Conservation (phyloP, 2,888 invertebrate genomes). For the Oxyteleia sp. region DNA sequence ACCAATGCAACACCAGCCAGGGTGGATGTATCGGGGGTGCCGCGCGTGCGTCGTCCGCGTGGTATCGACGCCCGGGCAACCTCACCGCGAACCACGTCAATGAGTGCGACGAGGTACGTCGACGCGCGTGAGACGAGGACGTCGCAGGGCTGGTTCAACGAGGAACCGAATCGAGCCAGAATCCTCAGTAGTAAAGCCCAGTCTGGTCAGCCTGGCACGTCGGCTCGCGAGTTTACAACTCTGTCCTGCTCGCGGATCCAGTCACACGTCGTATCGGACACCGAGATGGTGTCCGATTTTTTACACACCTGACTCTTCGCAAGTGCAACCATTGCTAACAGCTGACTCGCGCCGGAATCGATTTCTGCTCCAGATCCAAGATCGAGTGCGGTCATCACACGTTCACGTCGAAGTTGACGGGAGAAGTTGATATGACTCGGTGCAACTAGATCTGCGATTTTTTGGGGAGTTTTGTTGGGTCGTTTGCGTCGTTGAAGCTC, state of each 20-base stretch:
- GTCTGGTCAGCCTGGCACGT: slow-evolving; percentile 83
- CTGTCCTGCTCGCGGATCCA: slow-evolving; percentile 11
- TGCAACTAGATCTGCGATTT: neutral
- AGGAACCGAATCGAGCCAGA: slow-evolving; percentile 57
- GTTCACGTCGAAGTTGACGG: neutral
- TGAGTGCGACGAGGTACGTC: slow-evolving; percentile 55
- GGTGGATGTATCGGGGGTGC: slow-evolving; percentile 82
- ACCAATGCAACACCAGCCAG: slow-evolving; percentile 78
- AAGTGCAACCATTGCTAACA: neutral
- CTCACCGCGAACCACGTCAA: slow-evolving; percentile 43
- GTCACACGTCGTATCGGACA: no score
- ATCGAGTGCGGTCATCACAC: neutral
- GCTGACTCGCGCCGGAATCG: neutral
- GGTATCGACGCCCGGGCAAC: slow-evolving; percentile 85
- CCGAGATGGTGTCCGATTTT: neutral
- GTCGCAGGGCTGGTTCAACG: slow-evolving; percentile 70
- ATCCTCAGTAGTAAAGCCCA: slow-evolving; percentile 85
- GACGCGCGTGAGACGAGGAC: slow-evolving; percentile 67
- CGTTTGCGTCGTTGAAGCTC: no score
- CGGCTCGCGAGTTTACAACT: slow-evolving; percentile 40
- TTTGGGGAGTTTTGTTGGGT: no score
- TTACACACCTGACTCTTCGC: neutral
- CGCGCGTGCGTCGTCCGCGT: slow-evolving; percentile 85
- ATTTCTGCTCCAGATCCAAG: no score
- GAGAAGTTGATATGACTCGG: neutral